These are phyloP conservation scores for Idaea aversata DNA, from an alignment of 2,888 invertebrate species.

Conservation along the genomic window DNA sequence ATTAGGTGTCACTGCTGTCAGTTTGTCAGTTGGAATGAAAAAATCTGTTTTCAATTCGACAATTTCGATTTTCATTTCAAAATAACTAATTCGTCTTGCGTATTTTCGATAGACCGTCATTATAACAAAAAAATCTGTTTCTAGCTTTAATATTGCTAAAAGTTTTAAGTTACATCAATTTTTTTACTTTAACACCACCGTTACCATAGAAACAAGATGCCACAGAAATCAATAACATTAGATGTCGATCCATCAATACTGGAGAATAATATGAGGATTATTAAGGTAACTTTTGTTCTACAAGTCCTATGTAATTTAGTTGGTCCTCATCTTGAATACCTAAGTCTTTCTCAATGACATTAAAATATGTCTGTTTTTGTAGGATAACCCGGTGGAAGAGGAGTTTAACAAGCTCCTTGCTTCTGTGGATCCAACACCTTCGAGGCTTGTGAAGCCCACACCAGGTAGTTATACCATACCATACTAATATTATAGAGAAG, in stretches of 20 bases:
- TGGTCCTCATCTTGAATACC: not conserved
- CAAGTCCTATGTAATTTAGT: not conserved
- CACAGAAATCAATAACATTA: conserved; percentile 75
- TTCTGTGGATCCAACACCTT: conserved; percentile 72
- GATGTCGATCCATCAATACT: conserved; percentile 82
- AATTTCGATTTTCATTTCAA: no score
- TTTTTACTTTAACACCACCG: not conserved
- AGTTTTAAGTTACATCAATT: no score
- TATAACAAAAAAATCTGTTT: no score
- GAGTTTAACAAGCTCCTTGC: conserved; percentile 81
- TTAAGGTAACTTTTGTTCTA: conserved; percentile 50
- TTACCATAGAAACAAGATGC: conserved; percentile 57
- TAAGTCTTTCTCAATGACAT: not conserved
- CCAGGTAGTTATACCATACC: conserved; percentile 81
- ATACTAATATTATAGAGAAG: not conserved
- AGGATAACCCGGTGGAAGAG: conserved; percentile 80
- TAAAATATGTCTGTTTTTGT: conserved; percentile 22
- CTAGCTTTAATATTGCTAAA: no score
- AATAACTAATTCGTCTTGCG: no score
- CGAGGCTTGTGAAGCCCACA: conserved; percentile 83
- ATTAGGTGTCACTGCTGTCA: no score
- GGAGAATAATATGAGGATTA: conserved; percentile 78
- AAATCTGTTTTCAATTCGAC: no score
- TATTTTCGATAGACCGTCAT: no score
- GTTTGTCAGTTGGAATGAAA: no score